Conservation (phyloP, 2,113 vertebrate genomes). For the Tor tambroides region DNA sequence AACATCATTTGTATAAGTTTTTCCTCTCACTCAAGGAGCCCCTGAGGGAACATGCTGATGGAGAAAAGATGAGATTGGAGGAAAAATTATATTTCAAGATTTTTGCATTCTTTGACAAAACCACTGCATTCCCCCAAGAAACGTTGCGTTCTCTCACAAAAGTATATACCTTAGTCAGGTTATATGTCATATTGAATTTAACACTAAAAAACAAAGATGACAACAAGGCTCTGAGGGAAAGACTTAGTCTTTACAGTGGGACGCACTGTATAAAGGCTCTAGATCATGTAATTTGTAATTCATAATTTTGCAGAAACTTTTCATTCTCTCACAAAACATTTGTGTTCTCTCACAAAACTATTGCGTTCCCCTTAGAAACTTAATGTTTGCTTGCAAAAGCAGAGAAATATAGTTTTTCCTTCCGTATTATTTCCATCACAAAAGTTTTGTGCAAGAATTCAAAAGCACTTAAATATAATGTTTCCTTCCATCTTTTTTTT, state of each 20-base stretch:
- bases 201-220: too few relatives aligned
- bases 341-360: too few relatives aligned
- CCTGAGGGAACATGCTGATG: not conserved
- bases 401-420: not conserved
- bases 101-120: not conserved
- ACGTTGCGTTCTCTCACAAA: not conserved
- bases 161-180: not conserved
- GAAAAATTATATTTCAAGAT: not conserved
- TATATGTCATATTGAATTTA: too few relatives aligned
- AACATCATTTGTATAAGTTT: too few relatives aligned
- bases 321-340: not conserved
- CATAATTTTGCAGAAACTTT: too few relatives aligned
- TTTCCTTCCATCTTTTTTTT: not conserved
- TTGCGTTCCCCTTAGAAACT: not conserved
- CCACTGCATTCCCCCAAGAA: not conserved
- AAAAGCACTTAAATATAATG: not conserved
- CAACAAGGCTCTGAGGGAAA: too few relatives aligned
- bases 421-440: not conserved
- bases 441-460: not conserved
- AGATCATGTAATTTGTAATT: not conserved
- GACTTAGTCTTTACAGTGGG: not conserved
- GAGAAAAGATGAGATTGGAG: not conserved
- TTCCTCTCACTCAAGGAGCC: too few relatives aligned
- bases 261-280: not conserved
- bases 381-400: not conserved